Percentiles rank a stretch among this genome's conserved stretches.
phyloP scores from a whole-genome alignment of 2,797 vertebrate genomes.

The Gadopsis bispinosus region DNA sequence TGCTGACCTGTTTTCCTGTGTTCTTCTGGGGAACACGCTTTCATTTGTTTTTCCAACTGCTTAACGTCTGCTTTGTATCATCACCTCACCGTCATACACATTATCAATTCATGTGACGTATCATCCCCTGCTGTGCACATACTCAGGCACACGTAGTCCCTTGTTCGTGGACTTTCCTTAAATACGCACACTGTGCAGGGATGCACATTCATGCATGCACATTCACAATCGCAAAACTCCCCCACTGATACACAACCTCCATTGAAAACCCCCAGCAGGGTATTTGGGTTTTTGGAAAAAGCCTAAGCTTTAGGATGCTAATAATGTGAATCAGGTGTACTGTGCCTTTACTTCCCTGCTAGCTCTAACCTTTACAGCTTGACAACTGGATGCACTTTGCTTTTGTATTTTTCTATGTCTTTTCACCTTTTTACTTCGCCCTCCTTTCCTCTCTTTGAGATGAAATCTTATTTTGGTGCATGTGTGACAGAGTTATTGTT shows the following conservation, averaged over 20 bases:
- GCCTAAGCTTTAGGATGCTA: conserved; percentile 12
- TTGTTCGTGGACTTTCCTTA: background rate
- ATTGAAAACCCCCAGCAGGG: background rate
- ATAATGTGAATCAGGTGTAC: background rate
- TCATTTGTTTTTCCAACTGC: background rate
- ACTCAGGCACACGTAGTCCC: no score
- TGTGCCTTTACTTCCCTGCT: conserved; percentile 8
- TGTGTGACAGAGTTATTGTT: background rate
- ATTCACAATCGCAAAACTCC: background rate
- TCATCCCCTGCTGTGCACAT: background rate
- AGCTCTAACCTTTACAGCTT: conserved; percentile 21
- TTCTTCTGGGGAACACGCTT: background rate
- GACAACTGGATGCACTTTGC: conserved; percentile 1
- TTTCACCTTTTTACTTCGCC: background rate
- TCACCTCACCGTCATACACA: background rate
- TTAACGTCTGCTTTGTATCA: background rate
- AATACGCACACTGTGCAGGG: background rate
- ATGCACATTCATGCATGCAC: background rate
- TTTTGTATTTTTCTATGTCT: background rate
- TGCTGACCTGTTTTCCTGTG: background rate
- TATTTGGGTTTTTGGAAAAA: conserved; percentile 8
- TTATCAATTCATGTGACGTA: background rate
- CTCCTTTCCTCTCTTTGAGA: background rate
- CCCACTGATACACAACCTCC: background rate
- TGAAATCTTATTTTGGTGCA: background rate